Percentiles rank a stretch among this genome's conserved stretches.
Evolutionary conservation across 2,888 invertebrate genomes (phyloP).

Genomic region (Diarsia mendica): DNA sequence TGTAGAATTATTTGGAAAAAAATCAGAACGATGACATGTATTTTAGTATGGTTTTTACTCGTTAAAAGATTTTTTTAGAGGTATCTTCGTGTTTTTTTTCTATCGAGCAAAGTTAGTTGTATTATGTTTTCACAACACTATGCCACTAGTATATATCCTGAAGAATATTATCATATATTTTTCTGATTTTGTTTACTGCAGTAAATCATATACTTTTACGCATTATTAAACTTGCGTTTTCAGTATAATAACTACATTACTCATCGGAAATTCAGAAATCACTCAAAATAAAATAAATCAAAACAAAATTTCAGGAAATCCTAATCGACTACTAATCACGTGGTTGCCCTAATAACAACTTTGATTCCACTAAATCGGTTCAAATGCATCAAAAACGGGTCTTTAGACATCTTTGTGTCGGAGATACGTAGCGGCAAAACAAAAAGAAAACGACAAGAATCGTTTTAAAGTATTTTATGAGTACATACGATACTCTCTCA

Average conservation of each 20-base stretch:
- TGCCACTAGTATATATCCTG: too few relatives aligned
- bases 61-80: too few relatives aligned
- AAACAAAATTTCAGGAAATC: constrained; percentile 36
- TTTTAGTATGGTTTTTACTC: too few relatives aligned
- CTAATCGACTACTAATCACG: constrained; percentile 18
- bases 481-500: constrained; percentile 37
- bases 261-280: constrained; percentile 30
- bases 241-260: constrained; percentile 21
- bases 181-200: too few relatives aligned
- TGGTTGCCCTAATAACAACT: constrained; percentile 59
- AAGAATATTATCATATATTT: too few relatives aligned
- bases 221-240: too few relatives aligned
- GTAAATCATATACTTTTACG: too few relatives aligned
- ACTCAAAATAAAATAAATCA: neutral
- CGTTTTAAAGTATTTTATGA: constrained; percentile 39
- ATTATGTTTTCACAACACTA: too few relatives aligned
- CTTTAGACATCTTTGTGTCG: constrained; percentile 52
- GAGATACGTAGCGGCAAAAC: constrained; percentile 45
- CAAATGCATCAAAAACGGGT: constrained; percentile 65
- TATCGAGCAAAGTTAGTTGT: too few relatives aligned
- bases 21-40: too few relatives aligned
- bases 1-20: too few relatives aligned
- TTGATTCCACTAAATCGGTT: constrained; percentile 63
- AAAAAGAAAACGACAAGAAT: constrained; percentile 28
- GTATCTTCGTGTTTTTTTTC: too few relatives aligned